Base-by-base conservation (phyloP, 37 sponge, comb jelly and placozoan genomes). In the Diacarnus erythraeanus region DNA sequence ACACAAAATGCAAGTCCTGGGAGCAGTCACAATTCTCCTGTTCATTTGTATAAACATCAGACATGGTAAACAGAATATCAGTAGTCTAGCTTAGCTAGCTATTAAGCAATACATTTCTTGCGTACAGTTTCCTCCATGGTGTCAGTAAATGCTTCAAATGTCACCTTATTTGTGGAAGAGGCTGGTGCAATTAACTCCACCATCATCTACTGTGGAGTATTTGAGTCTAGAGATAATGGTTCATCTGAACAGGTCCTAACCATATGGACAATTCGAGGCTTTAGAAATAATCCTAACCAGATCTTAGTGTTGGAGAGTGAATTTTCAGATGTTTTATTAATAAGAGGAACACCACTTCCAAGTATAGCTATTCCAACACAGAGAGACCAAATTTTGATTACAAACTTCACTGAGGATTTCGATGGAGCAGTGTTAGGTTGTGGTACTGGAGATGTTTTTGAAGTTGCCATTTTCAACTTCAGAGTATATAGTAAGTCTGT, bases 401-500 rank as follows among this genome's bases (percentile, higher is more conserved):
- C 33, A 30, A 65, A 65, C 9, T 65, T 65, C 34, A 25, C 34
- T 30, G 66, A 65, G 34, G 34, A 65, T 26, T 65, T 65, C 3
- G 66, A 65, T 5, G 31, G 31, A 5, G 15, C 66, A 18, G 31
- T 31, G 33, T 65, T 65, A 31, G 17, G 2, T 17, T 65, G 66
- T 35, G 31, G 66, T 2, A 34, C 30, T 65, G 2, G 9, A 30
- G 66, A 2, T 5, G 33, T 35, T 31, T 8, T 8, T 30, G 35
- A 65, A 65, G 10, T 30, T 34, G 66, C 33, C 66, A 3, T 6
- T 31, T 65, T 65, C 66, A 3, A 31, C 5, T 35, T 65, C 27
- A 65, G 66, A 65, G 9, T 65, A 5, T 65, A 65, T 30, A 25
- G 66, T 65, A 30, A 65, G 66, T 65, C 2, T 12, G 66, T 26